phyloP scores from a whole-genome alignment of 2,888 invertebrate species.

The Gastrophysa polygoni region DNA sequence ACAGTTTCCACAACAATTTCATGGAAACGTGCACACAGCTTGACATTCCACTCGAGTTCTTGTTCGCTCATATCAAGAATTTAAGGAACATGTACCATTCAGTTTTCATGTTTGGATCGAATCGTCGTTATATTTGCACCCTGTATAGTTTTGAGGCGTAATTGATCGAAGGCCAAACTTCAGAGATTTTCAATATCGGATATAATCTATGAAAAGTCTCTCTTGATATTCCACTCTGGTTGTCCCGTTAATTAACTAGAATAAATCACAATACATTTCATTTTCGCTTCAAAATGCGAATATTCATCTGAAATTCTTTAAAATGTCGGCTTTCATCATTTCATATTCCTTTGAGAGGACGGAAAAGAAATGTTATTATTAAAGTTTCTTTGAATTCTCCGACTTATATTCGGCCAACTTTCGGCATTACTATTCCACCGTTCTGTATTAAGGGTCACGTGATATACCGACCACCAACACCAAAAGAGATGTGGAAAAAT shows the following conservation, averaged over 20 bases:
- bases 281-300: conserved; percentile 37
- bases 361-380: conserved; percentile 36
- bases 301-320: conserved; percentile 36
- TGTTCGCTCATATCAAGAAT: too few species aligned
- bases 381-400: conserved; percentile 34
- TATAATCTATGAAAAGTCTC: conserved; percentile 28
- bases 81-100: too few species aligned
- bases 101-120: too few species aligned
- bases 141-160: too few species aligned
- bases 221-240: conserved; percentile 31
- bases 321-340: conserved; percentile 33
- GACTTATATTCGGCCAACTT: conserved; percentile 31
- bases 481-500: background rate
- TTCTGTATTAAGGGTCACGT: conserved; percentile 16
- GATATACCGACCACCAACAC: background rate
- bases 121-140: too few species aligned
- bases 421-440: conserved; percentile 25
- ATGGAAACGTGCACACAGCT: too few species aligned
- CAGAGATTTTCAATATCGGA: conserved; percentile 11
- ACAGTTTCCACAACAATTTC: too few species aligned
- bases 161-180: background rate
- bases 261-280: conserved; percentile 40
- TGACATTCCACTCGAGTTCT: too few species aligned
- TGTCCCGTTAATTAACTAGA: conserved; percentile 36
- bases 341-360: conserved; percentile 33